Percentiles rank a stretch among this genome's conserved stretches.
Conservation (phyloP, 2,113 vertebrate genomes). For the Mormoops blainvillei region DNA sequence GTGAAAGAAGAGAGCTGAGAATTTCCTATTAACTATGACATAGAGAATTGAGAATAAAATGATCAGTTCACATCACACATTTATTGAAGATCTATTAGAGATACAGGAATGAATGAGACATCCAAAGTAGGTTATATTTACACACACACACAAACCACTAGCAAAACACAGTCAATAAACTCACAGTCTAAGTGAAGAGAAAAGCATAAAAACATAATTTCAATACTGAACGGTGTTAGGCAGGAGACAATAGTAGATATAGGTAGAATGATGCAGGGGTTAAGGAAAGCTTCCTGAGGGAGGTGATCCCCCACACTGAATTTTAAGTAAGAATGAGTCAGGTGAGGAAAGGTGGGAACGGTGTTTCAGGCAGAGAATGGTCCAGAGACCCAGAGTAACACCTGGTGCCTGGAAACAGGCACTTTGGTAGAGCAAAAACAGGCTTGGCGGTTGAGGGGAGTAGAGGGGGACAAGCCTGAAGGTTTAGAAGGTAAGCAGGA, state of each 20-base stretch:
- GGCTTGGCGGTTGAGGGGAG: background rate
- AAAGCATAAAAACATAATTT: background rate
- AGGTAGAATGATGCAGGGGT: background rate
- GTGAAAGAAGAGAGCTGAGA: background rate
- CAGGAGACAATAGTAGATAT: background rate
- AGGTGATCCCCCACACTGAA: background rate
- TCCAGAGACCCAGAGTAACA: background rate
- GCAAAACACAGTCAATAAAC: background rate
- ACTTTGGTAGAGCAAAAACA: background rate
- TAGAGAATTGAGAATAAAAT: background rate
- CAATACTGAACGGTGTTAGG: background rate
- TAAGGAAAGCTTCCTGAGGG: background rate
- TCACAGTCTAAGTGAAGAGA: background rate
- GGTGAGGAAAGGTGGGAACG: background rate
- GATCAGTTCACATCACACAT: background rate
- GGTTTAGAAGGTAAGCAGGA: background rate
- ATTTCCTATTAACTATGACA: background rate
- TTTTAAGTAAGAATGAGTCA: slow-evolving; percentile 14
- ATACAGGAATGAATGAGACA: background rate
- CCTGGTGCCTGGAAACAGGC: background rate
- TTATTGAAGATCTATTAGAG: background rate
- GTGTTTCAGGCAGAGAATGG: background rate
- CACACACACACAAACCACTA: background rate
- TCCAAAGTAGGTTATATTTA: background rate
- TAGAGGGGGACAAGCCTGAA: background rate